These are phyloP conservation scores for Pongo pygmaeus DNA, from an alignment of 2,113 vertebrate genomes.

Conservation along the genomic window DNA sequence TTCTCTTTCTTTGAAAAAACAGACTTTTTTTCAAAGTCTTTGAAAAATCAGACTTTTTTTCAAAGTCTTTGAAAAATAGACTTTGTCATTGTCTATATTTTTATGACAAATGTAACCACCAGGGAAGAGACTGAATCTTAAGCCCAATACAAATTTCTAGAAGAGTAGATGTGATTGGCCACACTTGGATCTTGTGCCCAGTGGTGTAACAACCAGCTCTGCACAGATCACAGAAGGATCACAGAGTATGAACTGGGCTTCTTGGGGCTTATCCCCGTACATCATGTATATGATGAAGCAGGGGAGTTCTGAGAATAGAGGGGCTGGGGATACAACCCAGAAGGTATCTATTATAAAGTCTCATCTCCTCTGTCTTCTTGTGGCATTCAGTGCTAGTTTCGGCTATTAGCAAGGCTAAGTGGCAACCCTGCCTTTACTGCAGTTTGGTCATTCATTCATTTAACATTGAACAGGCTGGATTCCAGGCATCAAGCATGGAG, in stretches of 20 bases:
- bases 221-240: neutral
- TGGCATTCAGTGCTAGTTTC: neutral
- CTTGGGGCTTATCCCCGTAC: neutral
- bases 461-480: neutral
- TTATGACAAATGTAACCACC: neutral
- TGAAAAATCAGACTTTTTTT: neutral
- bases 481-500: neutral
- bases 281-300: neutral
- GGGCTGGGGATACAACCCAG: neutral
- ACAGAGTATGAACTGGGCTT: neutral
- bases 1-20: neutral
- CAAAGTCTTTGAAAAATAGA: neutral
- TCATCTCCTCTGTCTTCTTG: neutral
- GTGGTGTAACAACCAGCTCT: neutral
- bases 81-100: neutral
- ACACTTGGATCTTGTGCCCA: neutral
- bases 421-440: neutral
- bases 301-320: neutral
- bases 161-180: neutral
- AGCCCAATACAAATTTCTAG: neutral
- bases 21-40: neutral
- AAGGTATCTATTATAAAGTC: neutral
- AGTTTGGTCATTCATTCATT: neutral
- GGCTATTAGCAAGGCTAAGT: neutral
- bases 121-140: neutral